Conservation (phyloP, 2,797 vertebrate genomes). For the Leptoclinus maculatus region DNA sequence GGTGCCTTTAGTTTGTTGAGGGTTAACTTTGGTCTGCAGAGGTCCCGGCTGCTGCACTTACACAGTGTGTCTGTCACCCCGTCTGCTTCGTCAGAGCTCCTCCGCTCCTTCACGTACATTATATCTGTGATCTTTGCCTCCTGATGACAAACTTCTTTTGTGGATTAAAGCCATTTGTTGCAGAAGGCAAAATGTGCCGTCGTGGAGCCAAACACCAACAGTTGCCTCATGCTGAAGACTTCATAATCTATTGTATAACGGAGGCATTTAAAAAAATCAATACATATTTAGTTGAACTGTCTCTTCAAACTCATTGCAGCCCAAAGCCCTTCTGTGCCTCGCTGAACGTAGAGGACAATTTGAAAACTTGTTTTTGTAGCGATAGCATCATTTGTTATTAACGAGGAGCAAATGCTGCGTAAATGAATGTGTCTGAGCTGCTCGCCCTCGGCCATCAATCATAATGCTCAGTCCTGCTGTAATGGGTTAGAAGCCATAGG, state of each 20-base stretch:
- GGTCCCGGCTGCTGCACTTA: constrained; percentile 63
- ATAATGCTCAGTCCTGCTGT: constrained; percentile 59
- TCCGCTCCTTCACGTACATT: constrained; percentile 42
- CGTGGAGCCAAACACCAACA: constrained; percentile 57
- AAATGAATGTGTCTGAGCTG: constrained; percentile 72
- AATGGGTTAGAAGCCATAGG: constrained; percentile 55
- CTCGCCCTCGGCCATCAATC: constrained; percentile 65
- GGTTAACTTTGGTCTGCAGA: constrained; percentile 37
- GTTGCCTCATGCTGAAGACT: constrained; percentile 38
- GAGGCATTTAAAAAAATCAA: constrained; percentile 49
- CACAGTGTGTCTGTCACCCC: constrained; percentile 55
- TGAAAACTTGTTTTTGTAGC: constrained; percentile 59
- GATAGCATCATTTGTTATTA: constrained; percentile 71
- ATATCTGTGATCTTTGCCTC: constrained; percentile 72
- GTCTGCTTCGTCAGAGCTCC: constrained; percentile 46
- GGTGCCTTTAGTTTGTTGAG: constrained; percentile 13
- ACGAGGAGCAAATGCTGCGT: constrained; percentile 58
- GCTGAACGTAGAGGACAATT: constrained; percentile 40
- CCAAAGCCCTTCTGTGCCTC: constrained; percentile 33
- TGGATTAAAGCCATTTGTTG: constrained; percentile 74
- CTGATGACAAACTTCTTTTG: constrained; percentile 68
- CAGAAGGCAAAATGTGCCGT: constrained; percentile 46
- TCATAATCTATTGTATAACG: constrained; percentile 12
- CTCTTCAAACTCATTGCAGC: constrained; percentile 39
- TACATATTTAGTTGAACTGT: constrained; percentile 45